Evolutionary conservation across 2,113 vertebrate species (phyloP), one percentile per base, ranked within the genome.

Genomic region (Edolisoma coerulescens): DNA sequence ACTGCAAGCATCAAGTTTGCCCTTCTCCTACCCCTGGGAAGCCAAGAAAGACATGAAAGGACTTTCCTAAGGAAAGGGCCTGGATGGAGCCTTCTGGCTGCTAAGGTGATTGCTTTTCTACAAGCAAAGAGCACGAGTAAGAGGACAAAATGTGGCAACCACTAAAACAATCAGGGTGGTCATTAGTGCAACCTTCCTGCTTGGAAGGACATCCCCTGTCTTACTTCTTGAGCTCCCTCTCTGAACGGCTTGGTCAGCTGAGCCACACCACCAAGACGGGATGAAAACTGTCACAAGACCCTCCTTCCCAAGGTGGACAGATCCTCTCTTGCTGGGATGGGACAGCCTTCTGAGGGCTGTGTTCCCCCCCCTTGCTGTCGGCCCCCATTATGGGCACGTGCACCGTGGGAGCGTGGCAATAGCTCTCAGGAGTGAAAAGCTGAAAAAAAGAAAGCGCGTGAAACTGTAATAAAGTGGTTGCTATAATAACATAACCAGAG

Each of bases 361-460:
- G 2, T 26, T 33, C 14, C 22, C 7, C 13, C 13, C 0, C 0
- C 19, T 64, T 53, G 37, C 44, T 78, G 28, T 14, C 69, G 60
- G 49, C 14, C 37, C 16, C 33, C 32, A 9, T 39, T 56, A 14
- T 0, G 0, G 54, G 20, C n/a, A 21, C 0, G 0, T 35, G 60
- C 60, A 37, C n/a, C 24, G 6, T 0, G 39, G 41, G 22, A 86
- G 14, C 0, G 0, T 8, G 18, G 75, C 5, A 6, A 37, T 13
- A 74, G 77, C 50, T 85, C 74, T 75, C 3, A 0, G n/a, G n/a
- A n/a, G n/a, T n/a, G n/a, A n/a, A n/a, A n/a, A n/a, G n/a, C n/a
- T n/a, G n/a, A n/a, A n/a, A n/a, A n/a, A n/a, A n/a, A n/a, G n/a
- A n/a, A n/a, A n/a, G n/a, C n/a, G n/a, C n/a, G n/a, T n/a, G n/a